phyloP scores from a whole-genome alignment of 2,797 vertebrate genomes.

The Remorina albescens region DNA sequence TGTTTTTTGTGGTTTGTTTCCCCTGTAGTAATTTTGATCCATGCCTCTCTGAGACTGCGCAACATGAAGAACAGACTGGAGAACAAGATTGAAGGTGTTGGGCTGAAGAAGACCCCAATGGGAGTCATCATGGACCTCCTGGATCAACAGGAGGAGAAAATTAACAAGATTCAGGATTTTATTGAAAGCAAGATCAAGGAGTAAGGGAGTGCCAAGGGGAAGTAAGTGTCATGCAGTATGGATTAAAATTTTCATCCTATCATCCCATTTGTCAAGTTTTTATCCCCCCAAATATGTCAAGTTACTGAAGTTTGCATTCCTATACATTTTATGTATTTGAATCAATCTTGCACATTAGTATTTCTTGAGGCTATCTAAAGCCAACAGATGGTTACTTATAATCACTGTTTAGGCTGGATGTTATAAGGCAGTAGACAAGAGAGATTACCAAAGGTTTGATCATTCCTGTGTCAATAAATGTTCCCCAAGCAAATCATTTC shows the following conservation, averaged over 20 bases:
- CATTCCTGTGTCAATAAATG: constrained; percentile 47
- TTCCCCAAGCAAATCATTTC: constrained; percentile 17
- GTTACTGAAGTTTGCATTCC: constrained; percentile 56
- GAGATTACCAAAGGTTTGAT: constrained; percentile 54
- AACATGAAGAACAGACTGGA: constrained; percentile 97
- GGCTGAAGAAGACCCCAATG: constrained; percentile 97
- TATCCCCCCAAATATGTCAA: constrained; percentile 29
- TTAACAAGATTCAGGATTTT: constrained; percentile 94
- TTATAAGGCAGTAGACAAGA: constrained; percentile 18
- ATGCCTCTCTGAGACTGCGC: constrained; percentile 94
- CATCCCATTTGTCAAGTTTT: constrained; percentile 31
- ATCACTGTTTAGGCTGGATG: constrained; percentile 31
- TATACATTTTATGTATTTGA: constrained; percentile 22
- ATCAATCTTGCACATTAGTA: constrained; percentile 23
- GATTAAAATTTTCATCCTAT: constrained; percentile 32
- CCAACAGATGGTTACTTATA: constrained; percentile 22
- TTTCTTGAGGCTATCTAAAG: constrained; percentile 21
- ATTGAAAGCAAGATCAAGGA: constrained; percentile 91
- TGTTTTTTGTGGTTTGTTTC: background rate
- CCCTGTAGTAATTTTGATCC: constrained; percentile 91
- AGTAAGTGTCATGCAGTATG: constrained; percentile 33
- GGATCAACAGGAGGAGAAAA: constrained; percentile 94
- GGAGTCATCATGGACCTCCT: constrained; percentile 94
- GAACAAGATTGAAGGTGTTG: constrained; percentile 94
- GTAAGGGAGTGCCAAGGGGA: constrained; percentile 63